Percentiles rank a stretch among this genome's conserved stretches.
Evolutionary conservation across 2,797 vertebrate species (phyloP).

Genomic region (Xiphophorus birchmanni): DNA sequence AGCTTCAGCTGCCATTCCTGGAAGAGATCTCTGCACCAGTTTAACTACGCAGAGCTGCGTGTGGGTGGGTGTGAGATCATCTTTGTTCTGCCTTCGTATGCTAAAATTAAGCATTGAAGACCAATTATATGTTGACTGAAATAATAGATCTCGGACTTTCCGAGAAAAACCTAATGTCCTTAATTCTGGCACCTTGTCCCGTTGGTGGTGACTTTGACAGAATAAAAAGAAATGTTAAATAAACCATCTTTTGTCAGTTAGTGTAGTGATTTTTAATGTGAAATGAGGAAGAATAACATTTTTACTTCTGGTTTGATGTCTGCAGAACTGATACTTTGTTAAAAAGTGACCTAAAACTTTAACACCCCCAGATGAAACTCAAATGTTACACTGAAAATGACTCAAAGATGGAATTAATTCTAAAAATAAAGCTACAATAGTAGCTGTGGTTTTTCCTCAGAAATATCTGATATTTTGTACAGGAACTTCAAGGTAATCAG

Average conservation of each 20-base stretch:
- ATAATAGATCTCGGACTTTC: not conserved
- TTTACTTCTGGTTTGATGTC: not conserved
- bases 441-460: not conserved
- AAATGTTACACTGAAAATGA: not conserved
- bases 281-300: not conserved
- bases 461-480: not conserved
- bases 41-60: conserved; percentile 18
- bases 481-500: not conserved
- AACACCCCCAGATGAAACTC: conserved; percentile 12
- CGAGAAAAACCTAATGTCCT: not conserved
- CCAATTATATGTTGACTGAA: not conserved
- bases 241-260: not conserved
- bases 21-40: conserved; percentile 63
- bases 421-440: conserved; percentile 15
- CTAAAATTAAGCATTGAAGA: not conserved
- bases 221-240: not conserved
- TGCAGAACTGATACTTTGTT: not conserved
- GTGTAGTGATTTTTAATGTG: not conserved
- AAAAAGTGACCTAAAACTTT: not conserved
- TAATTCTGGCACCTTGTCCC: not conserved
- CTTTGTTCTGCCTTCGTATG: not conserved
- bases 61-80: conserved; percentile 6
- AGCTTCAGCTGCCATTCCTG: conserved; percentile 67
- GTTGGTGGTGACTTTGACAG: not conserved
- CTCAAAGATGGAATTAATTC: conserved; percentile 1